Conservation (phyloP, 2,888 invertebrate genomes). For the Iselma pallidipennis region DNA sequence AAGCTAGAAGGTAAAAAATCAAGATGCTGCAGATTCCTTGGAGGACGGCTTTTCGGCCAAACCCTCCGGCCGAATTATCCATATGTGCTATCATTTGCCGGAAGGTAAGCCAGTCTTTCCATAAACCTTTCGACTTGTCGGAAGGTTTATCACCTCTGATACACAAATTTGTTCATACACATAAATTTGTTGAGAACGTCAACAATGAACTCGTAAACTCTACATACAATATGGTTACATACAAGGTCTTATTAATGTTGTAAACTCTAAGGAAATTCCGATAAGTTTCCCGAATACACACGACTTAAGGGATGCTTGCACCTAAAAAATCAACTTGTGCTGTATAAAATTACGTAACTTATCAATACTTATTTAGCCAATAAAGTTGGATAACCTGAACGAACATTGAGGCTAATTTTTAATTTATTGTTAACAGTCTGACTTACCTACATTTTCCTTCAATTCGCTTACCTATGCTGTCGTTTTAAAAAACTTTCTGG, state of each 20-base stretch:
- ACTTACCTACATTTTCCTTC: constrained; percentile 21
- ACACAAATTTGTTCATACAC: constrained; percentile 10
- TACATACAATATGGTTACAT: constrained; percentile 9
- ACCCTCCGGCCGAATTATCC: no score
- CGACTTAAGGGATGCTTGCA: background rate
- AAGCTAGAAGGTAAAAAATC: no score
- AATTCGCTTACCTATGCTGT: constrained; percentile 21
- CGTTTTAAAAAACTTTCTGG: constrained; percentile 21
- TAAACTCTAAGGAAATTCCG: constrained; percentile 7
- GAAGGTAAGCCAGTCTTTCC: no score
- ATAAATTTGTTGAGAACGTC: constrained; percentile 20
- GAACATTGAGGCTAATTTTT: constrained; percentile 30
- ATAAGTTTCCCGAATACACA: background rate
- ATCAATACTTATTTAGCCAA: constrained; percentile 36
- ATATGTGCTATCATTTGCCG: no score
- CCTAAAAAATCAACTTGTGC: background rate
- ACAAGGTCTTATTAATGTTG: constrained; percentile 14
- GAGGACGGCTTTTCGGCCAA: no score
- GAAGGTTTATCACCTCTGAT: no score
- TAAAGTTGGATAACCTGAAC: constrained; percentile 30
- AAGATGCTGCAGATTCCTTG: no score
- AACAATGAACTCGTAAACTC: constrained; percentile 15
- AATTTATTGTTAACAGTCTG: constrained; percentile 34
- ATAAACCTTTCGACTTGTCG: no score
- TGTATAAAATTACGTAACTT: constrained; percentile 30